phyloP scores from a whole-genome alignment of 2,888 invertebrate genomes.

The Agonopterix alstromeriana region DNA sequence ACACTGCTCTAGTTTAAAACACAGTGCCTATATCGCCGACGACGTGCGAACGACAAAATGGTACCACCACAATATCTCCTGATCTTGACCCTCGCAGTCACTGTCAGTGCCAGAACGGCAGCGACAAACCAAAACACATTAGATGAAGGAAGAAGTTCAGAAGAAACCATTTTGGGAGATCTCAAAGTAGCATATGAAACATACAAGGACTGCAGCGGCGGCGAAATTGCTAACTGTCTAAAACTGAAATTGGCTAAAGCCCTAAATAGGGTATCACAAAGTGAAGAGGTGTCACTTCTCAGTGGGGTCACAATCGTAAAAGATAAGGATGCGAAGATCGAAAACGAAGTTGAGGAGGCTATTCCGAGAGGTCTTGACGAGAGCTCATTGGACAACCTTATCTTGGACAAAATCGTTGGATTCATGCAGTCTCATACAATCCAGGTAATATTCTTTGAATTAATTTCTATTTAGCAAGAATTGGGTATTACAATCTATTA shows the following conservation, averaged over 20 bases:
- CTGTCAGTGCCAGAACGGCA: conserved; percentile 72
- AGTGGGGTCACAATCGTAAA: conserved; percentile 87
- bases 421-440: conserved; percentile 88
- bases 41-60: conserved; percentile 69
- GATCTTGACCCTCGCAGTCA: conserved; percentile 71
- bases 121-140: conserved; percentile 63
- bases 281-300: conserved; percentile 80
- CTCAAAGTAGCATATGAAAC: conserved; percentile 85
- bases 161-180: conserved; percentile 78
- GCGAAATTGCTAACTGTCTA: conserved; percentile 83
- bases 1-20: conserved; percentile 56
- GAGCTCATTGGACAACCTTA: conserved; percentile 83
- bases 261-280: conserved; percentile 83
- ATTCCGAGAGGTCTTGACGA: conserved; percentile 85
- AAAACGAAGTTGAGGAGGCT: conserved; percentile 80
- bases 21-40: conserved; percentile 61
- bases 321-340: conserved; percentile 70
- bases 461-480: too few relatives aligned
- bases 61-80: conserved; percentile 75
- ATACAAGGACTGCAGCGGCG: conserved; percentile 87
- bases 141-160: conserved; percentile 58
- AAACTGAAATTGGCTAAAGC: conserved; percentile 88
- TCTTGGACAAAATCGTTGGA: conserved; percentile 83
- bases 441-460: conserved; percentile 70
- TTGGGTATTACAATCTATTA: too few relatives aligned